Evolutionary conservation across 1,140 invertebrate species (phyloP).

Genomic region (Yoshiicerus persimilis): DNA sequence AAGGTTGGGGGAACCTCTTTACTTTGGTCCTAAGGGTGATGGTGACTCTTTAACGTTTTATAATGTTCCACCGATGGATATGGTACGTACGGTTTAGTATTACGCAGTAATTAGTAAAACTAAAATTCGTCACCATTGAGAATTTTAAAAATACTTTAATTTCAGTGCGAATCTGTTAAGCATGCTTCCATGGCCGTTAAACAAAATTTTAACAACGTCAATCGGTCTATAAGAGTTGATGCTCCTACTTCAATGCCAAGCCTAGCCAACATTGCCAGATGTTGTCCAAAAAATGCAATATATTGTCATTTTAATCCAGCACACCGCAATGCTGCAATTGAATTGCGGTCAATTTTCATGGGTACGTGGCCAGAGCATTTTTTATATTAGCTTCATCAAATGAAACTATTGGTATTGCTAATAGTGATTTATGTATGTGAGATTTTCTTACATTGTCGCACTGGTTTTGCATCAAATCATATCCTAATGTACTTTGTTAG

Average conservation of each 20-base stretch:
- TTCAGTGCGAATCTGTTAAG: not conserved
- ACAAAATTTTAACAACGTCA: not conserved
- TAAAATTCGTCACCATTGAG: not conserved
- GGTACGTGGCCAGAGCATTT: slow-evolving; percentile 36
- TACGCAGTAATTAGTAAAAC: no score
- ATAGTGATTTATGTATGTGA: no score
- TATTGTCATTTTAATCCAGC: slow-evolving; percentile 46
- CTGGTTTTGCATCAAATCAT: no score
- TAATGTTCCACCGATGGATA: slow-evolving; percentile 23
- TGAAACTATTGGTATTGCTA: no score
- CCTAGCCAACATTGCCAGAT: not conserved
- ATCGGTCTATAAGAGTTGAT: not conserved
- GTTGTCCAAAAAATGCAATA: slow-evolving; percentile 35
- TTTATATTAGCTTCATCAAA: no score
- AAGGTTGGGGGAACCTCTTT: slow-evolving; percentile 28
- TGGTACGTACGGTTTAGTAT: no score
- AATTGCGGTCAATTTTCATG: slow-evolving; percentile 37
- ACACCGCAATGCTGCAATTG: slow-evolving; percentile 40
- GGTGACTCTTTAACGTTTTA: not conserved
- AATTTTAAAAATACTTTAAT: not conserved
- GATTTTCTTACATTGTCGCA: no score
- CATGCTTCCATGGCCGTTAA: not conserved
- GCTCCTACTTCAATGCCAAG: not conserved
- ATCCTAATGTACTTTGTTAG: no score
- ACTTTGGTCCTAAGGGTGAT: slow-evolving; percentile 9